phyloP scores from a whole-genome alignment of 2,888 invertebrate genomes.

The Xestoiulus laeticollis region DNA sequence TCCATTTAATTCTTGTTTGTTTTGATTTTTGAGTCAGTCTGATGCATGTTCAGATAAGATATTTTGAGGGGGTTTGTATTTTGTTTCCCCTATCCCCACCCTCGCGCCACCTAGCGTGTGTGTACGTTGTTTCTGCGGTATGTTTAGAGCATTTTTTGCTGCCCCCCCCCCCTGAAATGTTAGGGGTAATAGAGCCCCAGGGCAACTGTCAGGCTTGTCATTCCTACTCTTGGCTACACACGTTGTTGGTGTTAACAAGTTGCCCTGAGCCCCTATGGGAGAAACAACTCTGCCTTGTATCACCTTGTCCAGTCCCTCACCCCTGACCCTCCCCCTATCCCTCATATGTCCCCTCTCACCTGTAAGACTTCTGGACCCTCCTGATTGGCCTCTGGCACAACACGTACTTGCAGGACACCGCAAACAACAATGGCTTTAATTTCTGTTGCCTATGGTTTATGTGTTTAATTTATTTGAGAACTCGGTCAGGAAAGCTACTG shows the following conservation, averaged over 20 bases:
- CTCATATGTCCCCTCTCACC: constrained; percentile 39
- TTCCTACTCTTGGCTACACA: constrained; percentile 38
- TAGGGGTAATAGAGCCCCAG: not conserved
- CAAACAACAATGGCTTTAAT: constrained; percentile 27
- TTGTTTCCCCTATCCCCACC: not conserved
- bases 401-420: constrained; percentile 32
- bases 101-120: constrained; percentile 43
- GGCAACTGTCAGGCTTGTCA: constrained; percentile 39
- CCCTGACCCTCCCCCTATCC: constrained; percentile 22
- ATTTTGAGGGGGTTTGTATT: not conserved
- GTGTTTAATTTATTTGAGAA: constrained; percentile 35
- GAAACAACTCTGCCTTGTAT: not conserved
- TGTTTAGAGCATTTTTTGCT: not conserved
- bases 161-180: no score
- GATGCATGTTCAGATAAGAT: not conserved
- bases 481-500: constrained; percentile 7
- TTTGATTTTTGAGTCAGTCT: constrained; percentile 1
- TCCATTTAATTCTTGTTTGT: constrained; percentile 38
- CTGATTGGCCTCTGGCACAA: not conserved
- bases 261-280: constrained; percentile 36
- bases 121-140: not conserved
- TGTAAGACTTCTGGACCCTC: not conserved
- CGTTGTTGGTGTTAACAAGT: constrained; percentile 43
- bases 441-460: constrained; percentile 14
- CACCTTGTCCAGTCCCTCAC: constrained; percentile 39